phyloP scores from a whole-genome alignment of 2,113 vertebrate species.

The Oryzias celebensis region DNA sequence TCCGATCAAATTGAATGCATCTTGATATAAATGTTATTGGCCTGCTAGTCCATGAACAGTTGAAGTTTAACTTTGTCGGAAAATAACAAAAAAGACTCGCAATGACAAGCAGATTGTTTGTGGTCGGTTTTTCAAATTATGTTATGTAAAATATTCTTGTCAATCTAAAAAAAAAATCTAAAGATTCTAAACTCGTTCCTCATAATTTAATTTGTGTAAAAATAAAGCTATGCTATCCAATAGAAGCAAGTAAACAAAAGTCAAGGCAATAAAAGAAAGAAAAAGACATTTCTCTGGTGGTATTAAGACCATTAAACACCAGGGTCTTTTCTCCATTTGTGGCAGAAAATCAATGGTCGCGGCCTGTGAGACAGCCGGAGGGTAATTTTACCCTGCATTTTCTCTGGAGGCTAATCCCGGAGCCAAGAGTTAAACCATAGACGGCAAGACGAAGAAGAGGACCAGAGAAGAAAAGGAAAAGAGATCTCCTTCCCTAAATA shows the following conservation, averaged over 20 bases:
- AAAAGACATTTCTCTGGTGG: conserved; percentile 46
- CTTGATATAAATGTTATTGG: too few species aligned
- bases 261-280: conserved; percentile 42
- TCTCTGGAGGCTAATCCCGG: conserved; percentile 82
- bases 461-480: conserved; percentile 67
- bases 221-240: conserved; percentile 11
- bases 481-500: conserved; percentile 67
- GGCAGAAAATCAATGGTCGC: conserved; percentile 79
- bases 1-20: too few species aligned
- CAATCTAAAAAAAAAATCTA: too few species aligned
- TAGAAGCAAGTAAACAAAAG: conserved; percentile 61
- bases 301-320: conserved; percentile 75
- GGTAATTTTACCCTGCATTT: conserved; percentile 78
- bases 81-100: too few species aligned
- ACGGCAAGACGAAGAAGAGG: conserved; percentile 59
- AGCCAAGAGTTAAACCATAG: conserved; percentile 65
- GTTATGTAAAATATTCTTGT: too few species aligned
- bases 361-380: conserved; percentile 58
- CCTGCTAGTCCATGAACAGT: too few species aligned
- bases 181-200: too few species aligned
- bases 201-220: too few species aligned
- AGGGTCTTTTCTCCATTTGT: conserved; percentile 68
- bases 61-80: too few species aligned
- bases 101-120: too few species aligned
- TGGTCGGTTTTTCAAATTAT: too few species aligned